Percentiles rank a stretch among this genome's conserved stretches.
These are phyloP conservation scores for Tretioscincus oriximinensis DNA, from an alignment of 2,113 vertebrate genomes.

Conservation along the genomic window DNA sequence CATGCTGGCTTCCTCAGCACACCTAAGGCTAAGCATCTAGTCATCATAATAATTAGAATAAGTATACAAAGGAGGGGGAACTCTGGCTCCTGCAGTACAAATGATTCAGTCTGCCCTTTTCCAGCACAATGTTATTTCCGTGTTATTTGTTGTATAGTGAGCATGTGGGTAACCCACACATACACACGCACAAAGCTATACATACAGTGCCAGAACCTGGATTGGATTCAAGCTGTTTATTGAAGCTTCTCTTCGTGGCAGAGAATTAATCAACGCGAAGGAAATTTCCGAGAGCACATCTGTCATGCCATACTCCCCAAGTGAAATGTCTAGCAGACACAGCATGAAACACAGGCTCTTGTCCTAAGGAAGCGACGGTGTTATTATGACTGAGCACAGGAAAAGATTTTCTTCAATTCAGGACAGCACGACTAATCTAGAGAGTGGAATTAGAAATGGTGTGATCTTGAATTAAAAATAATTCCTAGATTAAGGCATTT, in stretches of 20 bases:
- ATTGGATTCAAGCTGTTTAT: constrained; percentile 51
- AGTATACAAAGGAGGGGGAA: constrained; percentile 5
- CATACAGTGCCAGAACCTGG: constrained; percentile 36
- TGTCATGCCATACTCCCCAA: constrained; percentile 36
- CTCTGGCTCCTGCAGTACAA: neutral
- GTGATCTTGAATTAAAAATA: neutral
- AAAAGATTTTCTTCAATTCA: neutral
- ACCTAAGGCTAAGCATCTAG: constrained; percentile 46
- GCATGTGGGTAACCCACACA: constrained; percentile 18
- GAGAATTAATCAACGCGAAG: constrained; percentile 39
- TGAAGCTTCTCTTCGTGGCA: constrained; percentile 39
- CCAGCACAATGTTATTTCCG: constrained; percentile 26
- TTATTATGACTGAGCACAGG: constrained; percentile 19
- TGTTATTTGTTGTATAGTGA: constrained; percentile 28
- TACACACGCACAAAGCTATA: constrained; percentile 11
- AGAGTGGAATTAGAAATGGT: neutral
- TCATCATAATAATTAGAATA: constrained; percentile 41
- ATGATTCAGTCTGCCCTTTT: neutral
- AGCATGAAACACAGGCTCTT: neutral
- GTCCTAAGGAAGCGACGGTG: constrained; percentile 5
- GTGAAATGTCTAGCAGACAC: constrained; percentile 41
- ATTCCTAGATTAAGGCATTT: constrained; percentile 37
- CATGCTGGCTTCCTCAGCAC: constrained; percentile 32
- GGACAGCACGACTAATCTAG: constrained; percentile 10
- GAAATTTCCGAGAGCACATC: constrained; percentile 39